These are phyloP conservation scores for Dendrophyllia cribrosa DNA, from an alignment of 64 coral and sea anemone genomes.

Conservation along the genomic window DNA sequence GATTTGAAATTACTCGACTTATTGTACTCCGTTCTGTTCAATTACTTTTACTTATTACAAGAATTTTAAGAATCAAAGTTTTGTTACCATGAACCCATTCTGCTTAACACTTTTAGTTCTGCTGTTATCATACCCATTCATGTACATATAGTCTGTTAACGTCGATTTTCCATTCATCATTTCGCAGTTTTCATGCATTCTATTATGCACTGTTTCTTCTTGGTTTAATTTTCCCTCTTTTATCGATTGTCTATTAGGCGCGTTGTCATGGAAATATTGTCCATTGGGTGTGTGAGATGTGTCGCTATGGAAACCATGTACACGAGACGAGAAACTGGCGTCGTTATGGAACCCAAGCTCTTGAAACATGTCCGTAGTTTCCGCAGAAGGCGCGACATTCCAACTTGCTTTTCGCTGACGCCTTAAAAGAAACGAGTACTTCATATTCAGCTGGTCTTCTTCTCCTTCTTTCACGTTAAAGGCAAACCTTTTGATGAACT, in stretches of 20 bases:
- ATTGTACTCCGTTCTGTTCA: too few species aligned
- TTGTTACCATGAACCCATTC: conserved; percentile 1
- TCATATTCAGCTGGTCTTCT: conserved; percentile 1
- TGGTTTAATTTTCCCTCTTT: background rate
- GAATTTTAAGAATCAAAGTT: background rate
- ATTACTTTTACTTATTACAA: background rate
- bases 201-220: background rate
- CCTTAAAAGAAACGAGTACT: conserved; percentile 2
- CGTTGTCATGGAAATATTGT: background rate
- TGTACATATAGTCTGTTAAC: background rate
- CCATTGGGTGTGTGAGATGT: background rate
- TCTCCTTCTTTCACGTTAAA: conserved; percentile 39
- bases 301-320: background rate
- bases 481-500: conserved; percentile 5
- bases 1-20: too few species aligned
- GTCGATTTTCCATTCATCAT: background rate
- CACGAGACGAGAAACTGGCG: background rate
- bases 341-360: conserved; percentile 23
- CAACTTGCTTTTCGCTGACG: background rate
- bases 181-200: background rate
- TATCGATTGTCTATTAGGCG: background rate
- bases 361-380: background rate
- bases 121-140: background rate
- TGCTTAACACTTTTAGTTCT: background rate
- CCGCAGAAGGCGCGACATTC: background rate